A percentile compares a stretch with the other conserved stretches of the same genome.
These are phyloP conservation scores for Serrognathus titanus DNA, from an alignment of 2,888 invertebrate species.

Conservation along the genomic window DNA sequence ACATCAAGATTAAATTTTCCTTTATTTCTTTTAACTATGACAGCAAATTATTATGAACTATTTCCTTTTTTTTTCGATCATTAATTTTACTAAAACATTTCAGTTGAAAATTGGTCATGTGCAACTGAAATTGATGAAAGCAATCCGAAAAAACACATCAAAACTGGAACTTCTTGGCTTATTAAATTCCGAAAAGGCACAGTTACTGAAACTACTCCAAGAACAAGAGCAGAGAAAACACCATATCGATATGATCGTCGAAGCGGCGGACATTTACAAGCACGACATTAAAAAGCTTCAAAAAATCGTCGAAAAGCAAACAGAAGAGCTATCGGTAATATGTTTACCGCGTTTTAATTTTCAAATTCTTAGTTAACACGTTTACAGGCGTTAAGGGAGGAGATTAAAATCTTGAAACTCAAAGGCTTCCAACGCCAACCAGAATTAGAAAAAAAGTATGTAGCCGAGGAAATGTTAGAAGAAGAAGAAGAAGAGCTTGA, in stretches of 20 bases:
- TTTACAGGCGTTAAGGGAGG: constrained; percentile 22
- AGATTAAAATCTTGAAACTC: constrained; percentile 39
- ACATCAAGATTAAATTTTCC: constrained; percentile 56
- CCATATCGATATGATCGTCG: constrained; percentile 33
- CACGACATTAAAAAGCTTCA: constrained; percentile 47
- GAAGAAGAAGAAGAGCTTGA: constrained; percentile 20
- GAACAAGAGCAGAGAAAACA: constrained; percentile 41
- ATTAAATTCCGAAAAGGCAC: constrained; percentile 54
- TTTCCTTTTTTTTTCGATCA: too few species aligned
- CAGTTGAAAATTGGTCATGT: constrained; percentile 30
- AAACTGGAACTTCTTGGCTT: constrained; percentile 54
- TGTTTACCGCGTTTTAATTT: background rate
- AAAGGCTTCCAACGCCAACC: constrained; percentile 34
- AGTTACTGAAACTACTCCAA: constrained; percentile 47
- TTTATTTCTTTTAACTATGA: too few species aligned
- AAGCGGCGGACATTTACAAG: constrained; percentile 38
- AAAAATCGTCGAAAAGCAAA: constrained; percentile 44
- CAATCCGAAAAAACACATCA: constrained; percentile 54
- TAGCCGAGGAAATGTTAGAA: constrained; percentile 2
- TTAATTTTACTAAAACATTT: too few species aligned
- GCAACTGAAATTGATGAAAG: constrained; percentile 46
- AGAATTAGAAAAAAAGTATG: constrained; percentile 16
- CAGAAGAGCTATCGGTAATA: constrained; percentile 40
- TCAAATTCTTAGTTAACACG: background rate
- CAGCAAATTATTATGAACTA: too few species aligned